phyloP scores from a whole-genome alignment of 2,113 vertebrate genomes.

The Lampris incognitus region DNA sequence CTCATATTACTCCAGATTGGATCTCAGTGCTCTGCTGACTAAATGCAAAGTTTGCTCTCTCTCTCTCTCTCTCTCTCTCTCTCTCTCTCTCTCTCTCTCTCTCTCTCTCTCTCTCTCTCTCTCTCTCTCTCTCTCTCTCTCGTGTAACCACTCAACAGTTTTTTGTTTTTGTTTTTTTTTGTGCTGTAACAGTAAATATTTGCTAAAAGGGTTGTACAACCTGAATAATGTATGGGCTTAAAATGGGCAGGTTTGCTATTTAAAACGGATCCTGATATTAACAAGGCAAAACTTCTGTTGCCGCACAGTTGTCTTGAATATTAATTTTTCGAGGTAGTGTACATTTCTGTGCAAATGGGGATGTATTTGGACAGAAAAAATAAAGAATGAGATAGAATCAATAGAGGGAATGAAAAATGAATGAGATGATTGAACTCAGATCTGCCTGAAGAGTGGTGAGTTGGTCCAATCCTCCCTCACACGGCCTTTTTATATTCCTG shows the following conservation, averaged over 20 bases:
- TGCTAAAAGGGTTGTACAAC: constrained; percentile 50
- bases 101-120: background rate
- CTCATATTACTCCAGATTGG: constrained; percentile 69
- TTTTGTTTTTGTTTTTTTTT: constrained; percentile 44
- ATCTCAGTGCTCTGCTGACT: constrained; percentile 55
- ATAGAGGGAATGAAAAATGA: constrained; percentile 49
- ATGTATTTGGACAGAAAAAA: constrained; percentile 25
- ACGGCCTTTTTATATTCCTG: constrained; percentile 69
- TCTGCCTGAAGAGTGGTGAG: constrained; percentile 71
- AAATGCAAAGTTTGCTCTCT: constrained; percentile 68
- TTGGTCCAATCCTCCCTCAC: constrained; percentile 68
- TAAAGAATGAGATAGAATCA: constrained; percentile 44
- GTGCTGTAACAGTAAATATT: constrained; percentile 64
- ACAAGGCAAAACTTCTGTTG: constrained; percentile 26
- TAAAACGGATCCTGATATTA: constrained; percentile 45
- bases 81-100: background rate
- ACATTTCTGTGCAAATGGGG: constrained; percentile 11
- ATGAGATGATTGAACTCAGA: constrained; percentile 58
- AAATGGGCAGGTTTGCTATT: constrained; percentile 20
- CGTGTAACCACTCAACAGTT: background rate
- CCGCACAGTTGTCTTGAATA: constrained; percentile 21
- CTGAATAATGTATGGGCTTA: constrained; percentile 40
- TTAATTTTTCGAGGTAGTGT: constrained; percentile 9
- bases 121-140: background rate
- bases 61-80: constrained; percentile 9